Conservation (phyloP, 2,888 invertebrate species). For the Dolomedes plantarius region DNA sequence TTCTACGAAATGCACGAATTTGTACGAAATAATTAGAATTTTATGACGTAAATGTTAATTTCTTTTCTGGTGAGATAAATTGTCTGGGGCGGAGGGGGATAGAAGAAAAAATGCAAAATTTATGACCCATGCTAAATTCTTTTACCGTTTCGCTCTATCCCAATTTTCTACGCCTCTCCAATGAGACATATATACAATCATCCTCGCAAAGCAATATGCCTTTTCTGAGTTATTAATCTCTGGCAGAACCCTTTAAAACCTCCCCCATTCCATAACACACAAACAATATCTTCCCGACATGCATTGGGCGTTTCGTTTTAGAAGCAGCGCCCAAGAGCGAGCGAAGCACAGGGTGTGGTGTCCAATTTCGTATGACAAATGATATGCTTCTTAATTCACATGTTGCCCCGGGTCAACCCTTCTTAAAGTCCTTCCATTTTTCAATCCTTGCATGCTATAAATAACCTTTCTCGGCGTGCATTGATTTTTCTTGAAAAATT, state of each 20-base stretch:
- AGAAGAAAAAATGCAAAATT: too few species aligned
- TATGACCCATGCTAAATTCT: too few species aligned
- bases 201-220: background rate
- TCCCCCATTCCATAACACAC: background rate
- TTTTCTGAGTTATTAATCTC: background rate
- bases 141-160: too few species aligned
- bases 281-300: background rate
- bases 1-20: too few species aligned
- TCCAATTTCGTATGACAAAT: conserved; percentile 12
- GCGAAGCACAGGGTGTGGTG: background rate
- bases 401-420: conserved; percentile 8
- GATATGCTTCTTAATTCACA: background rate
- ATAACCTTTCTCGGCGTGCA: background rate
- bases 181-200: too few species aligned
- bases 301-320: background rate
- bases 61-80: too few species aligned
- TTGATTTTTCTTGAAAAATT: conserved; percentile 9
- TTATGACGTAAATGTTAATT: too few species aligned
- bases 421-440: background rate
- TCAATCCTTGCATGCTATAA: background rate
- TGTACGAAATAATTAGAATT: too few species aligned
- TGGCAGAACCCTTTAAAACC: background rate
- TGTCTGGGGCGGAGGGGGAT: too few species aligned
- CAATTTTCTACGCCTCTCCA: too few species aligned
- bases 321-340: background rate